Percentiles rank a stretch among this genome's conserved stretches.
Evolutionary conservation across 2,888 invertebrate species (phyloP).

Genomic region (Stenichneumon culpator): DNA sequence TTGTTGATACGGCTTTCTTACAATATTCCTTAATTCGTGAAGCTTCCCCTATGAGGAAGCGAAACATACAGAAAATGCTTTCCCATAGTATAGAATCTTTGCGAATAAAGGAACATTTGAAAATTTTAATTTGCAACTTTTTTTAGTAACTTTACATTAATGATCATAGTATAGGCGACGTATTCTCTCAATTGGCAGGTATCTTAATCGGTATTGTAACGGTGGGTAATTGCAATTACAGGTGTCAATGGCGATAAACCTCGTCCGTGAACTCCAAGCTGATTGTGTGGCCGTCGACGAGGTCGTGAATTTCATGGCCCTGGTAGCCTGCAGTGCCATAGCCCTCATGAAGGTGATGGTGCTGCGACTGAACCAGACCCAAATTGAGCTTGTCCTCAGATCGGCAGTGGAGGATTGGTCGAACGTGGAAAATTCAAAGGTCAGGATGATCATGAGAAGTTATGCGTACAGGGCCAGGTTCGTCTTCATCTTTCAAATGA

Average conservation of each 20-base stretch:
- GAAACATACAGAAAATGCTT: no score
- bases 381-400: constrained; percentile 40
- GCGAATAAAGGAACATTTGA: no score
- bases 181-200: no score
- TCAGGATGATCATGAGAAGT: constrained; percentile 31
- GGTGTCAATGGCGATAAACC: constrained; percentile 36
- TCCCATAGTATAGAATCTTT: no score
- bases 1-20: no score
- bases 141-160: no score
- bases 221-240: neutral
- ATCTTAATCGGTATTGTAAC: no score
- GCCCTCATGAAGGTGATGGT: constrained; percentile 30
- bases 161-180: no score
- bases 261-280: constrained; percentile 27
- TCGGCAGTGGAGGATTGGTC: constrained; percentile 49
- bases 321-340: constrained; percentile 16
- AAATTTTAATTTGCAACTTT: no score
- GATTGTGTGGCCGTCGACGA: constrained; percentile 35
- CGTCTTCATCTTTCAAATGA: constrained; percentile 47
- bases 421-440: neutral
- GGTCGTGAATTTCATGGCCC: constrained; percentile 30
- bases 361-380: constrained; percentile 22
- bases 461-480: constrained; percentile 39
- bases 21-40: no score
- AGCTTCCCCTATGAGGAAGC: no score